phyloP scores from a whole-genome alignment of 2,888 invertebrate genomes.

The Sphaerophoria rueppellii region DNA sequence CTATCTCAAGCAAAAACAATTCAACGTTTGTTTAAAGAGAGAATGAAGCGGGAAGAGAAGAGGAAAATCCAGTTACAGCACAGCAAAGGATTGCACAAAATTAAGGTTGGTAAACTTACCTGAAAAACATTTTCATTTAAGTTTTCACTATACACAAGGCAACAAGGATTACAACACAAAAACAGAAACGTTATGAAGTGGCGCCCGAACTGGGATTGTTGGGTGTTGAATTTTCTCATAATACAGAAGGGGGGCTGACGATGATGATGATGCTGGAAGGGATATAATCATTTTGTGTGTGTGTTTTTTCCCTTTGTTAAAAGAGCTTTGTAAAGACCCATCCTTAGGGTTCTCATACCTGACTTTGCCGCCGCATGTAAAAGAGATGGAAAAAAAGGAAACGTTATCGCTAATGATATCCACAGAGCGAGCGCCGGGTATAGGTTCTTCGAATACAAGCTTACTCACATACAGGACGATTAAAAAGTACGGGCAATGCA shows the following conservation, averaged over 20 bases:
- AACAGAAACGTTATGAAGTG: conserved; percentile 14
- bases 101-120: conserved; percentile 70
- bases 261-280: conserved; percentile 22
- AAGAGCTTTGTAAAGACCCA: conserved; percentile 55
- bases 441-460: conserved; percentile 56
- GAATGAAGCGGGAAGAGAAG: conserved; percentile 8
- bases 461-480: neutral
- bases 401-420: conserved; percentile 68
- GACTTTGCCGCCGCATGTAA: conserved; percentile 24
- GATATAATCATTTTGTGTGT: conserved; percentile 58
- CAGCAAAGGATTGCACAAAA: conserved; percentile 48
- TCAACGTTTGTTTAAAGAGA: conserved; percentile 61
- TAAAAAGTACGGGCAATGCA: conserved; percentile 52
- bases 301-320: conserved; percentile 49
- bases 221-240: conserved; percentile 57
- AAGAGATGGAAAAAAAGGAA: conserved; percentile 42
- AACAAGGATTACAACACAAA: conserved; percentile 59
- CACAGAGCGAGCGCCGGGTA: conserved; percentile 38
- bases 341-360: conserved; percentile 18
- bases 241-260: conserved; percentile 35
- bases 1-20: conserved; percentile 14
- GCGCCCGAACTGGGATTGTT: conserved; percentile 39
- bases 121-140: conserved; percentile 73
- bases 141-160: conserved; percentile 50
- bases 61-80: conserved; percentile 36